Evolutionary conservation across 2,113 vertebrate species (phyloP).

Genomic region (Strigops habroptila): DNA sequence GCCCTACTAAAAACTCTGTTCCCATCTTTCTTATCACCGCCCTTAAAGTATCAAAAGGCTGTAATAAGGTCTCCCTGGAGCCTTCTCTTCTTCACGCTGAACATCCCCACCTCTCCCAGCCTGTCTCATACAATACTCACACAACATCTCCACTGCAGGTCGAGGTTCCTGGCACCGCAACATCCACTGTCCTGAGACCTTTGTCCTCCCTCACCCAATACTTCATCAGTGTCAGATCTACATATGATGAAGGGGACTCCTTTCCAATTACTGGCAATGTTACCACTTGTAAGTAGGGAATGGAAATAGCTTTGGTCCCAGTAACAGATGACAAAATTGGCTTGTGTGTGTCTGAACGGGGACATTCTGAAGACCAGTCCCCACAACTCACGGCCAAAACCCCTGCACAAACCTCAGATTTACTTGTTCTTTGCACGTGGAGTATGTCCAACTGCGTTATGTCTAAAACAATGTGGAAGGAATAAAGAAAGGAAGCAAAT

Average conservation of each 20-base stretch:
- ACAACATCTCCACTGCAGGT: constrained; percentile 63
- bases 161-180: constrained; percentile 77
- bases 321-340: not conserved
- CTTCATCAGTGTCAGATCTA: constrained; percentile 78
- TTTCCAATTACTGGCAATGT: constrained; percentile 80
- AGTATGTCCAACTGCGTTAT: not conserved
- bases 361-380: not conserved
- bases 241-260: constrained; percentile 79
- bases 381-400: not conserved
- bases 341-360: not conserved
- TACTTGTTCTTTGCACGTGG: not conserved
- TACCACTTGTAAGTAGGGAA: constrained; percentile 85
- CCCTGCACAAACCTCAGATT: not conserved
- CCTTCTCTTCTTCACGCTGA: not conserved
- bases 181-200: constrained; percentile 78
- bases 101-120: not conserved
- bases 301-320: not conserved
- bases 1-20: not conserved
- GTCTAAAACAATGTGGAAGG: not conserved
- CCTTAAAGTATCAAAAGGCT: not conserved
- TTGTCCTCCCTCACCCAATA: constrained; percentile 88
- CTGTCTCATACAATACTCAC: not conserved
- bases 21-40: not conserved
- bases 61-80: not conserved
- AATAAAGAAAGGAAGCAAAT: not conserved